A percentile compares a stretch with the other conserved stretches of the same genome.
Evolutionary conservation across 30 jellyfish, hydroid and myxozoan genomes (phyloP).

Genomic region (Catostylus mosaicus): DNA sequence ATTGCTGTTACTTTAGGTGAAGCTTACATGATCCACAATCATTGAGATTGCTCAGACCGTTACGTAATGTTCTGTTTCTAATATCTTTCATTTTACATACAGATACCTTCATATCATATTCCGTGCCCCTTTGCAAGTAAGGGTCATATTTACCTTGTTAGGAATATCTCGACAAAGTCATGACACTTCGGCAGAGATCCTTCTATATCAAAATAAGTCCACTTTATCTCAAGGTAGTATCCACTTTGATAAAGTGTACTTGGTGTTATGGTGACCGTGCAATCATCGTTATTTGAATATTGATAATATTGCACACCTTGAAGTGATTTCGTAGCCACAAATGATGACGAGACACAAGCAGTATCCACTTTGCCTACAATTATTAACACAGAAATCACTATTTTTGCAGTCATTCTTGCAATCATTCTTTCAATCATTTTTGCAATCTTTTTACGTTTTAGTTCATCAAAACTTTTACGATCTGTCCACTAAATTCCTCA

Average conservation of each 20-base stretch:
- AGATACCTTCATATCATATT: no score
- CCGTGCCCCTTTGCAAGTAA: no score
- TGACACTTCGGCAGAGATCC: conserved; percentile 17
- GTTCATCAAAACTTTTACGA: no score
- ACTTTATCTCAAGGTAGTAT: conserved; percentile 14
- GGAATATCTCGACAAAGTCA: conserved; percentile 9
- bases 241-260: background rate
- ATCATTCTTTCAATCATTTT: no score
- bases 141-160: conserved; percentile 30
- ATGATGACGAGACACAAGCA: background rate
- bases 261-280: background rate
- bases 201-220: conserved; percentile 17
- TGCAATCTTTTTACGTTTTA: no score
- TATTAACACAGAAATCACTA: background rate
- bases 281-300: conserved; percentile 15
- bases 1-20: no score
- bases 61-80: no score
- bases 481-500: no score
- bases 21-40: no score
- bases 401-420: background rate
- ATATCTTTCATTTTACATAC: no score
- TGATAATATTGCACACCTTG: background rate
- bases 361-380: background rate
- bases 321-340: background rate
- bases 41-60: no score